phyloP scores from a whole-genome alignment of 2,797 vertebrate species.

The Hippoglossus hippoglossus region DNA sequence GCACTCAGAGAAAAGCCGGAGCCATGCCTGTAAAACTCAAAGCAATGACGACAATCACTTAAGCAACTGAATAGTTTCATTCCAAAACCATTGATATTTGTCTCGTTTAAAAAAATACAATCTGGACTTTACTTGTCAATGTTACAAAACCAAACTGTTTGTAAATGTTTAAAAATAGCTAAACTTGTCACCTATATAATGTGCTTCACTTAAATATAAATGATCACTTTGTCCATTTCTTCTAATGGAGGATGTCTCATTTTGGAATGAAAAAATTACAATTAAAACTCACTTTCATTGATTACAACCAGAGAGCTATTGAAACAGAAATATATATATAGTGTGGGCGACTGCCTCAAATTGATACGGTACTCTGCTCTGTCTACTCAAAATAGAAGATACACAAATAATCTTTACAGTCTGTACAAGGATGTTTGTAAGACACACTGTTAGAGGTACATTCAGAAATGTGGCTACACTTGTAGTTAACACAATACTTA shows the following conservation, averaged over 20 bases:
- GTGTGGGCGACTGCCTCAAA: constrained; percentile 3
- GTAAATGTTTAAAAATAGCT: constrained; percentile 5
- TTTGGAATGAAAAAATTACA: constrained; percentile 54
- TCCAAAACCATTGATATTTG: constrained; percentile 38
- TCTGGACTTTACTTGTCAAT: background rate
- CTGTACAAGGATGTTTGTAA: constrained; percentile 61
- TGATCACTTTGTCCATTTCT: too few species aligned
- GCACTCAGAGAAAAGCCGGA: constrained; percentile 71
- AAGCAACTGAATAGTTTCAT: constrained; percentile 42
- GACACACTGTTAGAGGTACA: constrained; percentile 65
- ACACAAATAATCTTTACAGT: constrained; percentile 55
- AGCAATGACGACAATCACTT: constrained; percentile 48
- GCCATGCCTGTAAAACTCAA: constrained; percentile 48
- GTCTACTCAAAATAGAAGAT: constrained; percentile 57
- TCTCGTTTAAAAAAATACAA: constrained; percentile 31
- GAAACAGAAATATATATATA: constrained; percentile 19
- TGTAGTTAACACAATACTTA: constrained; percentile 41
- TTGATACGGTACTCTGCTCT: constrained; percentile 13
- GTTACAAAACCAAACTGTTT: too few species aligned
- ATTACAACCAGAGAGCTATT: constrained; percentile 29
- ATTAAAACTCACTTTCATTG: constrained; percentile 32
- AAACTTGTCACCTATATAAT: background rate
- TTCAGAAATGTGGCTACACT: constrained; percentile 65
- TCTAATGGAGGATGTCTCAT: background rate
- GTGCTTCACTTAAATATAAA: too few species aligned